Percentiles rank a stretch among this genome's conserved stretches.
Evolutionary conservation across 2,113 vertebrate species (phyloP).

Genomic region (Macquaria ambigua): DNA sequence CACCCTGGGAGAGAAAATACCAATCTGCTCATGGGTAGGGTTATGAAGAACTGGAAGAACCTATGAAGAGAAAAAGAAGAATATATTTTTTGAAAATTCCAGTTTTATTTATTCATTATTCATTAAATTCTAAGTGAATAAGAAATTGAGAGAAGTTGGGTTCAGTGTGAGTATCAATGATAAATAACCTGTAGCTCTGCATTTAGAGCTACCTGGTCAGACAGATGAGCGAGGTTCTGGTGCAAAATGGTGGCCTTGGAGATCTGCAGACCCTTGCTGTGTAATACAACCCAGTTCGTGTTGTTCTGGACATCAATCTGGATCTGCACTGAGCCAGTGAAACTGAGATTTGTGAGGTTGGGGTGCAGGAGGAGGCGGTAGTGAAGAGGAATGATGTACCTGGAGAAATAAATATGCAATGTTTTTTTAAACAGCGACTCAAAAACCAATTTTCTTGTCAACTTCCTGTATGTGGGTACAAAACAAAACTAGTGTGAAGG

Average conservation of each 20-base stretch:
- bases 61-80: slow-evolving; percentile 29
- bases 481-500: background rate
- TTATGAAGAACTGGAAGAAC: slow-evolving; percentile 84
- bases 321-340: slow-evolving; percentile 81
- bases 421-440: background rate
- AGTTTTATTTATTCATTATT: background rate
- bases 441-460: background rate
- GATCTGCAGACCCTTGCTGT: slow-evolving; percentile 85
- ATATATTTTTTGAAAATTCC: background rate
- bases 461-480: background rate
- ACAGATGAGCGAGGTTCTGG: slow-evolving; percentile 68
- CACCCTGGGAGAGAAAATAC: slow-evolving; percentile 84
- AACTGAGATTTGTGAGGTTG: slow-evolving; percentile 82
- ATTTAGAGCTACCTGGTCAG: slow-evolving; percentile 67
- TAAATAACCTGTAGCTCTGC: background rate
- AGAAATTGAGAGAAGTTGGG: background rate
- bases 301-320: slow-evolving; percentile 83
- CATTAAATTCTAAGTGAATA: background rate
- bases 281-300: slow-evolving; percentile 86
- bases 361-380: slow-evolving; percentile 84
- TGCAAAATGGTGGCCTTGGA: slow-evolving; percentile 80
- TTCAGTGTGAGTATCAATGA: background rate
- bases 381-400: slow-evolving; percentile 83
- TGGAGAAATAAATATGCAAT: slow-evolving; percentile 31
- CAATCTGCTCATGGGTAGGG: slow-evolving; percentile 84